These are phyloP conservation scores for Druon quercuslanigerum DNA, from an alignment of 1,140 invertebrate genomes.

Conservation along the genomic window DNA sequence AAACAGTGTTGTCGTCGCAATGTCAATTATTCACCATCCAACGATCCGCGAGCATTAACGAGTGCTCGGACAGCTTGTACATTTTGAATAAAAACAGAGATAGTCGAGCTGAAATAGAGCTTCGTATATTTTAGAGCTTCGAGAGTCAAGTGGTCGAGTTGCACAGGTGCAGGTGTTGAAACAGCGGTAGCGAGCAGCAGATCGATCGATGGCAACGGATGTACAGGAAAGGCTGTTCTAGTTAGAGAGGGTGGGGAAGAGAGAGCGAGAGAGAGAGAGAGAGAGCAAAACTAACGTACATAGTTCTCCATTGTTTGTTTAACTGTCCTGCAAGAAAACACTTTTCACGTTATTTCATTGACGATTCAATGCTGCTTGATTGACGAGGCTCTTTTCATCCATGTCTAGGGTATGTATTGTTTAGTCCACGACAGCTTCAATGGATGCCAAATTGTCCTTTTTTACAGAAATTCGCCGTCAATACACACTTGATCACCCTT, in stretches of 20 bases:
- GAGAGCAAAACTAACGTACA: too few relatives aligned
- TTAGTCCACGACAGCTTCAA: background rate
- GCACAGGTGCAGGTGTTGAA: conserved; percentile 19
- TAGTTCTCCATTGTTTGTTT: too few relatives aligned
- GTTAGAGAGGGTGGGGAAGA: background rate
- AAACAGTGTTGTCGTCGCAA: background rate
- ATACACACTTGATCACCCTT: background rate
- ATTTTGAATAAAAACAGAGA: conserved; percentile 4
- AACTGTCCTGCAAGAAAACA: background rate
- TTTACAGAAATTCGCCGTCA: background rate
- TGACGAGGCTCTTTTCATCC: background rate
- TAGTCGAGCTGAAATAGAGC: conserved; percentile 13
- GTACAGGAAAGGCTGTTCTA: background rate
- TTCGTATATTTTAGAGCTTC: conserved; percentile 21
- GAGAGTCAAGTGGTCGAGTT: conserved; percentile 12
- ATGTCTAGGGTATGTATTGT: background rate
- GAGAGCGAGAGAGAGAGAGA: too few relatives aligned
- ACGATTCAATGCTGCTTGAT: background rate
- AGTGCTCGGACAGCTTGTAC: background rate
- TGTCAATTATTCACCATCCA: background rate
- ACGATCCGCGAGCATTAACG: background rate
- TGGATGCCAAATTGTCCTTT: background rate
- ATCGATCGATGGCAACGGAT: conserved; percentile 14
- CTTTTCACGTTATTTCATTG: background rate
- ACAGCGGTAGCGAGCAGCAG: background rate